Evolutionary conservation across 1,140 invertebrate species (phyloP).

Genomic region (Panagrolaimus sp.): DNA sequence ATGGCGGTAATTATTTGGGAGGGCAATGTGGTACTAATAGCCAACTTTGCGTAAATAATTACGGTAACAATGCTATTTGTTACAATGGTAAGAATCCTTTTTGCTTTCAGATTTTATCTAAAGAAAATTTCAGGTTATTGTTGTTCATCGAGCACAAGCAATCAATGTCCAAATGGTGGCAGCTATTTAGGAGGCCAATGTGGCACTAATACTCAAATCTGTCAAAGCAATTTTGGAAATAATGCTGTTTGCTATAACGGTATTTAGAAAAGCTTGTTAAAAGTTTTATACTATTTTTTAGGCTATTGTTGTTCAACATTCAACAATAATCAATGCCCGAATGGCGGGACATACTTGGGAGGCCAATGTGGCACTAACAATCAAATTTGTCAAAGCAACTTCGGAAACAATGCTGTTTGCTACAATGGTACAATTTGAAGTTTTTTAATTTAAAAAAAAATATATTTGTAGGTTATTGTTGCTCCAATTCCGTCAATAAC

Average conservation of each 20-base stretch:
- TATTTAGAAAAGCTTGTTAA: background rate
- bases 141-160: background rate
- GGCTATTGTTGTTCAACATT: background rate
- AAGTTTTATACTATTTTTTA: background rate
- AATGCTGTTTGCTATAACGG: background rate
- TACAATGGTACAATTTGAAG: conserved; percentile 1
- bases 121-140: background rate
- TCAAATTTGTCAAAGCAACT: background rate
- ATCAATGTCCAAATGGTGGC: background rate
- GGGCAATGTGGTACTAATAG: background rate
- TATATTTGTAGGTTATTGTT: background rate
- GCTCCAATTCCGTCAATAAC: background rate
- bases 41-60: background rate
- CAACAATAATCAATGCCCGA: background rate
- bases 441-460: background rate
- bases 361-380: background rate
- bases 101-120: background rate
- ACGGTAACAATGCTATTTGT: background rate
- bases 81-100: background rate
- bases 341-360: background rate
- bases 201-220: background rate
- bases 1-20: background rate
- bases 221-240: background rate
- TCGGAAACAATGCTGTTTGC: background rate
- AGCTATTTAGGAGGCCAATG: background rate